These are phyloP conservation scores for Merodon equestris DNA, from an alignment of 2,888 invertebrate species.

Conservation along the genomic window DNA sequence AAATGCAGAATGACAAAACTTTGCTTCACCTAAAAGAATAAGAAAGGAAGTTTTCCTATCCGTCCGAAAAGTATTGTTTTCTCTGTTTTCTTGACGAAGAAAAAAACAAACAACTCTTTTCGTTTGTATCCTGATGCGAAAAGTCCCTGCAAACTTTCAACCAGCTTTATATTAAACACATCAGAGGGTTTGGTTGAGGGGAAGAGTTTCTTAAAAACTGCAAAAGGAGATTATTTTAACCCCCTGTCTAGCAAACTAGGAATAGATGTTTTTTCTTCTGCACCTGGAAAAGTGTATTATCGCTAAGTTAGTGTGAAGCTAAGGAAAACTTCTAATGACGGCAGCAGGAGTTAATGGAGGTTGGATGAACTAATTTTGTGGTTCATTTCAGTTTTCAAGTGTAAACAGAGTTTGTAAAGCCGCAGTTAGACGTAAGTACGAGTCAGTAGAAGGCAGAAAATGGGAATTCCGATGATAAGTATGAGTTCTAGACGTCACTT, in stretches of 20 bases:
- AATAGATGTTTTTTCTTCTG: background rate
- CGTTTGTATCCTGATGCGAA: background rate
- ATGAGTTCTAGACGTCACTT: too few species aligned
- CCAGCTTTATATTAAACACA: constrained; percentile 29
- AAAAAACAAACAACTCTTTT: background rate
- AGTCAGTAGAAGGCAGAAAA: too few species aligned
- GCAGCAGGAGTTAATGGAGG: background rate
- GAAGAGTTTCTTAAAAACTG: background rate
- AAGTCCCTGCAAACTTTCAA: constrained; percentile 27
- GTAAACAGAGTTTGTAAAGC: background rate
- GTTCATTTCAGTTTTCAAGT: constrained; percentile 5
- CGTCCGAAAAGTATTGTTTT: too few species aligned
- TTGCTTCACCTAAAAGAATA: background rate
- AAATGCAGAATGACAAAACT: too few species aligned
- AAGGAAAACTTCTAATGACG: background rate
- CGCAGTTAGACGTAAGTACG: background rate
- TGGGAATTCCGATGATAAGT: too few species aligned
- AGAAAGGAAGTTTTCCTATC: background rate
- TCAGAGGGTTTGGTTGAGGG: background rate
- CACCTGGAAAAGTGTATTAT: constrained; percentile 15
- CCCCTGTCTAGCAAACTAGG: background rate
- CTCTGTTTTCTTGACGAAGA: too few species aligned
- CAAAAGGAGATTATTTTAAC: background rate
- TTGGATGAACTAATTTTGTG: constrained; percentile 16
- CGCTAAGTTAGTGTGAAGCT: constrained; percentile 10